These are phyloP conservation scores for Gnatocerus cornutus DNA, from an alignment of 2,888 invertebrate species.

Conservation along the genomic window DNA sequence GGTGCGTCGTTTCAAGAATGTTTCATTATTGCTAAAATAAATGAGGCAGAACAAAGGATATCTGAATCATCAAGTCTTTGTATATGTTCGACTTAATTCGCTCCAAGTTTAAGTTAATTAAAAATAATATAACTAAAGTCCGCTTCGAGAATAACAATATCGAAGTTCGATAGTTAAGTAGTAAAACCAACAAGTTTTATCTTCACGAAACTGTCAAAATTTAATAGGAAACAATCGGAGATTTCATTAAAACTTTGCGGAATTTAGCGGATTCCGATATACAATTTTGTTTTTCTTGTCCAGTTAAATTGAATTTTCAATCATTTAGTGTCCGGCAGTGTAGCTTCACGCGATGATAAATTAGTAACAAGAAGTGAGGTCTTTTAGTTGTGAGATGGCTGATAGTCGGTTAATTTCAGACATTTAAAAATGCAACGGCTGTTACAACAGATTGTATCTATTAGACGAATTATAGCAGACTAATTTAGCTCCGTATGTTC, in stretches of 20 bases:
- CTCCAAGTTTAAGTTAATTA: conserved; percentile 14
- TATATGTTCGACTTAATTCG: background rate
- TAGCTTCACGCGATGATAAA: conserved; percentile 38
- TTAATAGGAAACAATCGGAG: conserved; percentile 14
- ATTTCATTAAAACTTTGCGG: conserved; percentile 12
- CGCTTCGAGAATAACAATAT: conserved; percentile 26
- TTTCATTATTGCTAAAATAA: conserved; percentile 27
- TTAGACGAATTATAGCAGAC: conserved; percentile 61
- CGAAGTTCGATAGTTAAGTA: conserved; percentile 42
- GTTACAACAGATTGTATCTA: conserved; percentile 61
- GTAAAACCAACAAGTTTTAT: conserved; percentile 34
- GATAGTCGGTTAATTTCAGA: conserved; percentile 59
- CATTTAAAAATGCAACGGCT: conserved; percentile 53
- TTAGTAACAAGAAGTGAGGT: conserved; percentile 37
- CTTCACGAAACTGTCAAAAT: conserved; percentile 23
- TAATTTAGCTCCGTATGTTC: conserved; percentile 56
- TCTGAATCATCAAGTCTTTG: conserved; percentile 19
- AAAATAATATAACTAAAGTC: background rate
- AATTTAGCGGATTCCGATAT: background rate
- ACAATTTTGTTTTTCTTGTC: background rate
- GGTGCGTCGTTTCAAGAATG: conserved; percentile 29
- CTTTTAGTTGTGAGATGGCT: conserved; percentile 46
- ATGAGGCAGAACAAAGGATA: conserved; percentile 25
- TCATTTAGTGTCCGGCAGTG: conserved; percentile 5
- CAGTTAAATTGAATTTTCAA: conserved; percentile 23